These are phyloP conservation scores for Mellilla xanthometata DNA, from an alignment of 2,888 invertebrate genomes.

Conservation along the genomic window DNA sequence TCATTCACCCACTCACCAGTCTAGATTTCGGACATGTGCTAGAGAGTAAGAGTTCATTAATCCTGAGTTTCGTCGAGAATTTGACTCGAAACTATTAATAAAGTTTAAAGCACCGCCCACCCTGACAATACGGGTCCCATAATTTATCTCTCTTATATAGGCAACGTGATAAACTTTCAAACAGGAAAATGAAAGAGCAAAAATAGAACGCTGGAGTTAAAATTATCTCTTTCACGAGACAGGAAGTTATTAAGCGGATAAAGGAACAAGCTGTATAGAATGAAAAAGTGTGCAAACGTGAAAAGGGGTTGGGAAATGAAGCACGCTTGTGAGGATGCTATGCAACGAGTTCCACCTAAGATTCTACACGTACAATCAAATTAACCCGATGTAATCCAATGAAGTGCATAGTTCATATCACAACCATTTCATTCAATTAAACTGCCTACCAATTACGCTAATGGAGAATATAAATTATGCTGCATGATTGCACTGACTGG, in stretches of 20 bases:
- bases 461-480: slow-evolving; percentile 8
- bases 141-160: slow-evolving; percentile 22
- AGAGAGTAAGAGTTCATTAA: slow-evolving; percentile 22
- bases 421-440: slow-evolving; percentile 13
- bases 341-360: not conserved
- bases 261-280: slow-evolving; percentile 6
- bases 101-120: slow-evolving; percentile 25
- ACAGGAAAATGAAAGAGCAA: slow-evolving; percentile 11
- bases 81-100: slow-evolving; percentile 26
- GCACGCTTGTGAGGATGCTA: not conserved
- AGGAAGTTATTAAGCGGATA: slow-evolving; percentile 14
- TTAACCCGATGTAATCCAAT: slow-evolving; percentile 12
- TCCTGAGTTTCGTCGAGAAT: slow-evolving; percentile 24
- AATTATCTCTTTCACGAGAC: slow-evolving; percentile 15
- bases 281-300: slow-evolving; percentile 10
- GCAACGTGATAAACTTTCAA: slow-evolving; percentile 18
- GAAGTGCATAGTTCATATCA: slow-evolving; percentile 11
- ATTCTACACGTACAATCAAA: slow-evolving; percentile 1
- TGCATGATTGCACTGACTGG: slow-evolving; percentile 1
- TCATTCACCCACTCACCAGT: not conserved
- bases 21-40: slow-evolving; percentile 1
- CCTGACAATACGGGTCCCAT: slow-evolving; percentile 9
- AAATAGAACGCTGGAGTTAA: slow-evolving; percentile 13
- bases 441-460: slow-evolving; percentile 11
- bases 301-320: slow-evolving; percentile 2